Percentiles rank a stretch among this genome's conserved stretches.
These are phyloP conservation scores for Lytechinus variegatus DNA, from an alignment of 35 echinoderm and acorn worm genomes.

Conservation along the genomic window DNA sequence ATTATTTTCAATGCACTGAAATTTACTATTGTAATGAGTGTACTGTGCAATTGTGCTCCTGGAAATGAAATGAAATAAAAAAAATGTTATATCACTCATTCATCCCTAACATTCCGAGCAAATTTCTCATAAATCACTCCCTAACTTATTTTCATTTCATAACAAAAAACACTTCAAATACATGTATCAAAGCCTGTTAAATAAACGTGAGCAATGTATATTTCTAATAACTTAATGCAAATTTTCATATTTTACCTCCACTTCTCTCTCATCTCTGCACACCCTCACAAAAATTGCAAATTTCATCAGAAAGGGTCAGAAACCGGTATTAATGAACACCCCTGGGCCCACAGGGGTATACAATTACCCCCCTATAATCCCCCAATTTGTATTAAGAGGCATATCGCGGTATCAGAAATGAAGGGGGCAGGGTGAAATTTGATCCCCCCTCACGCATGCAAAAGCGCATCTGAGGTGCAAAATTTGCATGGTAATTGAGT, in stretches of 20 bases:
- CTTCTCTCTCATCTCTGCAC: not conserved
- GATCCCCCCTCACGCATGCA: not conserved
- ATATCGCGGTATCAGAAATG: not conserved
- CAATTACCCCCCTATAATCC: constrained; percentile 1
- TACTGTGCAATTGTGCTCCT: too few species aligned
- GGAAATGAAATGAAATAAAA: too few species aligned
- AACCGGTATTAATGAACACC: not conserved
- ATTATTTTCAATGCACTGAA: too few species aligned
- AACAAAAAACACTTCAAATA: not conserved
- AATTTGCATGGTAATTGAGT: not conserved
- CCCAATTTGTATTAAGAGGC: not conserved
- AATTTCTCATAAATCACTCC: too few species aligned
- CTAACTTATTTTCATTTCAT: too few species aligned
- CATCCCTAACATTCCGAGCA: too few species aligned
- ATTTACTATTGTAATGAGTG: too few species aligned
- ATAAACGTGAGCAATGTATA: not conserved
- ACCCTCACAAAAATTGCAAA: not conserved
- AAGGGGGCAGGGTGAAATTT: not conserved
- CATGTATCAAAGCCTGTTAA: not conserved
- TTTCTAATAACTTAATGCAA: not conserved
- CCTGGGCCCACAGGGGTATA: not conserved
- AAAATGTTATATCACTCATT: too few species aligned
- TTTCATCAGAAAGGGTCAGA: not conserved
- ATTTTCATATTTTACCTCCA: not conserved
- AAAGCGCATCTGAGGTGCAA: not conserved